Conservation (phyloP, 2,888 invertebrate species). For the Pollenia angustigena region DNA sequence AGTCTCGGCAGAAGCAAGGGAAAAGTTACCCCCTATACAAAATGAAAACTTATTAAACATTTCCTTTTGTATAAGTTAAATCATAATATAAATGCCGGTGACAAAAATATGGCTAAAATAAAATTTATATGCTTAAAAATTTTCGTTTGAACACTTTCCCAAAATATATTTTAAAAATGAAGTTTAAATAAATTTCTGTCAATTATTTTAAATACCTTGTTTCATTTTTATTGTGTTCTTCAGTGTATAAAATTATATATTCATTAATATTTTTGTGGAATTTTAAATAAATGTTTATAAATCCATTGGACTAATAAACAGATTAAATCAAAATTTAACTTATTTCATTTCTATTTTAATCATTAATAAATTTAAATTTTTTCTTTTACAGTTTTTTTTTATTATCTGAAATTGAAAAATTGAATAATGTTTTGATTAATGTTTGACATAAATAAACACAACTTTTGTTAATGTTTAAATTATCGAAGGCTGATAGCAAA, state of each 20-base stretch:
- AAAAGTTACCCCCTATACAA: too few species aligned
- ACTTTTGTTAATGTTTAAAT: conserved; percentile 29
- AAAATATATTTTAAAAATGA: too few species aligned
- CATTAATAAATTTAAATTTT: conserved; percentile 23
- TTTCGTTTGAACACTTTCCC: too few species aligned
- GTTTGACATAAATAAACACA: conserved; percentile 41
- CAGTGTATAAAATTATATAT: not conserved
- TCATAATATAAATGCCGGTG: too few species aligned
- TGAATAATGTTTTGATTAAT: conserved; percentile 34
- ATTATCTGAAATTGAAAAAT: not conserved
- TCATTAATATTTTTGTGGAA: not conserved
- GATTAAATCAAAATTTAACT: conserved; percentile 5
- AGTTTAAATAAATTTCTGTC: too few species aligned
- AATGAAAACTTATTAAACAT: too few species aligned
- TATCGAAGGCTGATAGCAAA: not conserved
- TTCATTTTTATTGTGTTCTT: not conserved
- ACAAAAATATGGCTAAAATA: too few species aligned
- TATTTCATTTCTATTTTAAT: conserved; percentile 23
- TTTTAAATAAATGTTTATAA: conserved; percentile 24
- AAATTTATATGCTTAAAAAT: too few species aligned
- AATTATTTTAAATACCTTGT: not conserved
- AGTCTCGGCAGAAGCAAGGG: too few species aligned
- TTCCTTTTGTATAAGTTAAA: too few species aligned
- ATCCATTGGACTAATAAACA: conserved; percentile 27
- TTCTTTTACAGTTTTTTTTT: not conserved